Percentiles rank a stretch among this genome's conserved stretches.
phyloP scores from a whole-genome alignment of 2,888 invertebrate species.

The Hydraecia micacea region DNA sequence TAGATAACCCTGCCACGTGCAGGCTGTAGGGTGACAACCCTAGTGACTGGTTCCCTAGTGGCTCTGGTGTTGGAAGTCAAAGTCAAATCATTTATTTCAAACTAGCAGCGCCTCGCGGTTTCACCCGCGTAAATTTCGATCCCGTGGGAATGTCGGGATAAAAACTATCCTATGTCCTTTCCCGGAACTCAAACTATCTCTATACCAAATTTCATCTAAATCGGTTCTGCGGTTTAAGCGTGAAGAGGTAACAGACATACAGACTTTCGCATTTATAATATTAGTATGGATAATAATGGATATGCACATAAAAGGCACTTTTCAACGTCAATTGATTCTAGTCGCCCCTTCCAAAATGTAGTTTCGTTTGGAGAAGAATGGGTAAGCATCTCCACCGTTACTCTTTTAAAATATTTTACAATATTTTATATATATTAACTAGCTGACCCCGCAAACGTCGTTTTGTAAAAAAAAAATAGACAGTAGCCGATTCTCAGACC shows the following conservation, averaged over 20 bases:
- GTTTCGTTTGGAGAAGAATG: neutral
- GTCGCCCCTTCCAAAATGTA: neutral
- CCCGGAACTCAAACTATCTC: too few species aligned
- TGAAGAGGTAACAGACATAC: too few species aligned
- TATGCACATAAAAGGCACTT: neutral
- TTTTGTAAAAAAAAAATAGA: too few species aligned
- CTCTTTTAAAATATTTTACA: neutral
- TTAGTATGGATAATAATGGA: neutral
- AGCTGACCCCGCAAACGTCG: too few species aligned
- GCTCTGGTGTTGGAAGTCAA: neutral
- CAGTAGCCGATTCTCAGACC: too few species aligned
- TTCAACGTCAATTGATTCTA: neutral
- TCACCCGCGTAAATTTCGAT: too few species aligned
- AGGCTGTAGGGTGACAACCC: slow-evolving; percentile 4
- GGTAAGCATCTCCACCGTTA: neutral
- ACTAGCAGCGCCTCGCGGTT: too few species aligned
- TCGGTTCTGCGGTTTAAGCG: too few species aligned
- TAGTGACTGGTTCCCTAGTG: neutral
- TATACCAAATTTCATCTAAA: too few species aligned
- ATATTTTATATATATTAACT: neutral
- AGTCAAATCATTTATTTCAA: neutral
- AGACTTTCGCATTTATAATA: too few species aligned
- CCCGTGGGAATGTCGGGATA: too few species aligned
- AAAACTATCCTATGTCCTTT: too few species aligned
- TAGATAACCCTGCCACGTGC: neutral